Percentiles rank a stretch among this genome's conserved stretches.
phyloP scores from a whole-genome alignment of 2,113 vertebrate genomes.

The Oceanodroma tethys region DNA sequence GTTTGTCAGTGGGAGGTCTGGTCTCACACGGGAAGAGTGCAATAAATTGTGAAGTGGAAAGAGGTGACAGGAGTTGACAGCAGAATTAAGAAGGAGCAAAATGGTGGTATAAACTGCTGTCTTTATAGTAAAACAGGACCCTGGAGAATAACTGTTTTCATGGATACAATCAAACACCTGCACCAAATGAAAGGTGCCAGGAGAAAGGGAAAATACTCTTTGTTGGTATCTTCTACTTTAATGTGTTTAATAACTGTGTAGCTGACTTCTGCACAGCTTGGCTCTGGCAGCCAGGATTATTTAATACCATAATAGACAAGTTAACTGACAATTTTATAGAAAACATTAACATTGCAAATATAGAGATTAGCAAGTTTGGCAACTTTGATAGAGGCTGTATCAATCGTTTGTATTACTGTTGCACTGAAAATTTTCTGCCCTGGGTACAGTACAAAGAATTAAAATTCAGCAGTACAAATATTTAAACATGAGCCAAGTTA shows the following conservation, averaged over 20 bases:
- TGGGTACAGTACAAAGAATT: not conserved
- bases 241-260: not conserved
- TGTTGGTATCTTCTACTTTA: not conserved
- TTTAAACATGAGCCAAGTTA: not conserved
- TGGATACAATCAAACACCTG: not conserved
- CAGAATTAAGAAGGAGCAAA: not conserved
- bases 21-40: not conserved
- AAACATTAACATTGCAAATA: slow-evolving; percentile 28
- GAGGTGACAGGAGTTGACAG: not conserved
- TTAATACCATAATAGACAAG: slow-evolving; percentile 1
- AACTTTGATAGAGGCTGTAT: not conserved
- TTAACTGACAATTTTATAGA: slow-evolving; percentile 9
- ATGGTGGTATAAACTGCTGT: not conserved
- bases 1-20: not conserved
- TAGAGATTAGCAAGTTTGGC: not conserved
- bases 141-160: not conserved
- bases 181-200: not conserved
- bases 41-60: not conserved
- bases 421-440: not conserved
- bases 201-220: not conserved
- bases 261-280: not conserved
- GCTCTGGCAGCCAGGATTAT: not conserved
- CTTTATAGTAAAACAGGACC: not conserved
- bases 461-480: slow-evolving; percentile 25
- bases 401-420: slow-evolving; percentile 5